Evolutionary conservation across 2,888 invertebrate genomes (phyloP).

Genomic region (Cecidostiba fungosa): DNA sequence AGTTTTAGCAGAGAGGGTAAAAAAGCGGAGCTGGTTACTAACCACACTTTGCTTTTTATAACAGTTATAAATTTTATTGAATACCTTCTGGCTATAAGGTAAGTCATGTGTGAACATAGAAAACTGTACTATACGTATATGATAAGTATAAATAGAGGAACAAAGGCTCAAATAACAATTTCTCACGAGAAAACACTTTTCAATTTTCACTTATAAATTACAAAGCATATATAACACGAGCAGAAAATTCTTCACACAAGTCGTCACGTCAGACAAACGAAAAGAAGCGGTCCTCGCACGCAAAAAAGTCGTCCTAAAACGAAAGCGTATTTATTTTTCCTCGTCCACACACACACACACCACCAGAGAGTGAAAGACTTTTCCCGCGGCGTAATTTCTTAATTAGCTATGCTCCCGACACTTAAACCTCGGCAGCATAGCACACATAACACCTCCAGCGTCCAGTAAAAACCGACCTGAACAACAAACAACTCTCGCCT

Average conservation of each 20-base stretch:
- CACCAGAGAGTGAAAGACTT: slow-evolving; percentile 15
- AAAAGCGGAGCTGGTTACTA: not conserved
- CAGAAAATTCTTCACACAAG: slow-evolving; percentile 23
- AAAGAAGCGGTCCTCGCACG: slow-evolving; percentile 3
- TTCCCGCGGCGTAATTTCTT: slow-evolving; percentile 27
- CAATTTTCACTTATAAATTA: not conserved
- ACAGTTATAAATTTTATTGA: not conserved
- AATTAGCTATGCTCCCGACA: slow-evolving; percentile 39
- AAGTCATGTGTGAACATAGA: no score
- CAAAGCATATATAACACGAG: not conserved
- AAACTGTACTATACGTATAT: no score
- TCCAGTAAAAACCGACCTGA: not conserved
- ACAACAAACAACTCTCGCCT: not conserved
- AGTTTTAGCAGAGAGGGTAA: not conserved
- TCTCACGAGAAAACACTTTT: not conserved
- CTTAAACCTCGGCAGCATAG: not conserved
- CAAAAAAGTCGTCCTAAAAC: not conserved
- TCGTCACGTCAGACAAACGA: not conserved
- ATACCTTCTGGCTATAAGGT: no score
- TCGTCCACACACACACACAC: no score
- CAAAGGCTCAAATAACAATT: not conserved
- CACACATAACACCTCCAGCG: not conserved
- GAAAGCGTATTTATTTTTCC: slow-evolving; percentile 39
- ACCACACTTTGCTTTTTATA: not conserved
- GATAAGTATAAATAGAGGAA: no score